Evolutionary conservation across 2,797 vertebrate genomes (phyloP).

Genomic region (Thunnus albacares): DNA sequence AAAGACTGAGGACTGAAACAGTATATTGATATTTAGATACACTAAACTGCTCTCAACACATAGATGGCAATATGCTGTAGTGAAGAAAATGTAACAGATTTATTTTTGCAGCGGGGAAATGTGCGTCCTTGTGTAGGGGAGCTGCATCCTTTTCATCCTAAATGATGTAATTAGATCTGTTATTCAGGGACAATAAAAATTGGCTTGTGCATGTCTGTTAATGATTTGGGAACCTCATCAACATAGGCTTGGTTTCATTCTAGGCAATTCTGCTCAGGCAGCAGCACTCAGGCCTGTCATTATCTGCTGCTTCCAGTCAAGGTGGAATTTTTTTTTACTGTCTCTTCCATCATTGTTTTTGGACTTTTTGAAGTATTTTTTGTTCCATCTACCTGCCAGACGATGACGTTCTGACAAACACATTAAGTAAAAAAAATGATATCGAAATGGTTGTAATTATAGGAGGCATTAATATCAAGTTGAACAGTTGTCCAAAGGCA

Average conservation of each 20-base stretch:
- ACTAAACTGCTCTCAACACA: neutral
- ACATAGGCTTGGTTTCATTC: slow-evolving; percentile 34
- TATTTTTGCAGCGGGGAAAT: slow-evolving; percentile 1
- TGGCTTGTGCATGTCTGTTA: slow-evolving; percentile 29
- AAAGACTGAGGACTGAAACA: neutral
- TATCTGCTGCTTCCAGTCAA: slow-evolving; percentile 41
- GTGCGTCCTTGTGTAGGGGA: slow-evolving; percentile 13
- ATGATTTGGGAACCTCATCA: slow-evolving; percentile 58
- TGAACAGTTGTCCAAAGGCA: slow-evolving; percentile 27
- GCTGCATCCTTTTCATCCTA: slow-evolving; percentile 16
- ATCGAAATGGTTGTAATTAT: slow-evolving; percentile 30
- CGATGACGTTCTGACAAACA: neutral
- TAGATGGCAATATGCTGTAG: neutral
- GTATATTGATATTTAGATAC: neutral
- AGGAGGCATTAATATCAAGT: slow-evolving; percentile 24
- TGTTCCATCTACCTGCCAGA: slow-evolving; percentile 1
- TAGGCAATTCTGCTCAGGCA: slow-evolving; percentile 29
- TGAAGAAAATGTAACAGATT: neutral
- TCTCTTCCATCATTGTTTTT: slow-evolving; percentile 6
- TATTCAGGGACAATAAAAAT: slow-evolving; percentile 55
- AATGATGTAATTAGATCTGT: slow-evolving; percentile 50
- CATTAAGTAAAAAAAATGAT: slow-evolving; percentile 18
- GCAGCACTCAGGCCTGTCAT: slow-evolving; percentile 26
- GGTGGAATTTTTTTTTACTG: neutral
- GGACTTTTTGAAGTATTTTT: slow-evolving; percentile 4